These are phyloP conservation scores for Bimastos eiseni DNA, from an alignment of 2,888 invertebrate species.

Conservation along the genomic window DNA sequence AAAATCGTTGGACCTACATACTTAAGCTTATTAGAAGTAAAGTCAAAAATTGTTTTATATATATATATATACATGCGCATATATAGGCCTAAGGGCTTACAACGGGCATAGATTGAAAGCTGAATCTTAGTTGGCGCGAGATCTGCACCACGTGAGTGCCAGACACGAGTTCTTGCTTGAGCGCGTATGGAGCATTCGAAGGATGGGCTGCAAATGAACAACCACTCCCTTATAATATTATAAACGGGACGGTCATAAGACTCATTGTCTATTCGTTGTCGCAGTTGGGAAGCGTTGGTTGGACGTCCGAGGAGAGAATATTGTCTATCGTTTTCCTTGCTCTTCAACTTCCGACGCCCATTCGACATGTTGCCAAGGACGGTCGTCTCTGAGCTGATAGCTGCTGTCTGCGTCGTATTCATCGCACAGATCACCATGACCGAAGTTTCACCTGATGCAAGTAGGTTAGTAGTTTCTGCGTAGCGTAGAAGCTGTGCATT, in stretches of 20 bases:
- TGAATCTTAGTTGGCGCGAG: not conserved
- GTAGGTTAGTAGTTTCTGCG: not conserved
- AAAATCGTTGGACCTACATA: no score
- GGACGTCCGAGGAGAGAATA: not conserved
- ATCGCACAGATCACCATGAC: not conserved
- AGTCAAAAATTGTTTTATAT: no score
- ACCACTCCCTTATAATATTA: not conserved
- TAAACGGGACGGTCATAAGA: not conserved
- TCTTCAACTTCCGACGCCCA: not conserved
- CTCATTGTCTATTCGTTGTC: not conserved
- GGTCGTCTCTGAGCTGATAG: not conserved
- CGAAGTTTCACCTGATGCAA: not conserved
- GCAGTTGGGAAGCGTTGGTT: not conserved
- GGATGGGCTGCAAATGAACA: not conserved
- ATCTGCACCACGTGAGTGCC: not conserved
- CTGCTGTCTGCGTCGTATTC: not conserved
- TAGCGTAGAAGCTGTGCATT: not conserved
- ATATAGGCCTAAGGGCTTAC: no score
- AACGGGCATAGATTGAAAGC: not conserved
- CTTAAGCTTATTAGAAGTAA: no score
- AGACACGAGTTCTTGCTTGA: not conserved
- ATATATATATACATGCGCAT: no score
- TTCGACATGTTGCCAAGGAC: not conserved
- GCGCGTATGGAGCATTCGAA: not conserved
- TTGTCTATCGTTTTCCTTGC: not conserved